Conservation (phyloP, 2,888 invertebrate genomes). For the Aporophyla lueneburgensis region DNA sequence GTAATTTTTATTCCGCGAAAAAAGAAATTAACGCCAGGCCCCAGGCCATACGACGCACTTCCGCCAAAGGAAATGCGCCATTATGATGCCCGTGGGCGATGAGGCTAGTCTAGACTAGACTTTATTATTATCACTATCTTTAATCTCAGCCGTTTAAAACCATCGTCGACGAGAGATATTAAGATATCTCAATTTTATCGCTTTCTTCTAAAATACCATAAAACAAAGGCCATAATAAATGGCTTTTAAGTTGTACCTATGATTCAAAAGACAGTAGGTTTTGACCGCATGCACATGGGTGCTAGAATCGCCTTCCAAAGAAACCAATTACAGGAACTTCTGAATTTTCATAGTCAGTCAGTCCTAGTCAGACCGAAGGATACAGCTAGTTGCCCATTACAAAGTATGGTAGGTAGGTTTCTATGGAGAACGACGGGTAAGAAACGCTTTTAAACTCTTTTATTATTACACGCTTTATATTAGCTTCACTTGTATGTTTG, state of each 20-base stretch:
- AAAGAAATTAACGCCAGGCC: slow-evolving; percentile 15
- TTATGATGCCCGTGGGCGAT: slow-evolving; percentile 50
- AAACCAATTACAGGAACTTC: no score
- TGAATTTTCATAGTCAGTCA: no score
- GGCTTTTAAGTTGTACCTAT: background rate
- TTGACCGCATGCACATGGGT: background rate
- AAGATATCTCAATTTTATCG: background rate
- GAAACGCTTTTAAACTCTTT: no score
- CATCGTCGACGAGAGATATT: background rate
- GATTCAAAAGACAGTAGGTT: background rate
- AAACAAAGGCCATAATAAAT: background rate
- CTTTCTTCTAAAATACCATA: background rate
- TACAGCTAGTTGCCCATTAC: no score
- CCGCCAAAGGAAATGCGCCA: slow-evolving; percentile 47
- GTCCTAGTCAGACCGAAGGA: no score
- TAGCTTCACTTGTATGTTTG: no score
- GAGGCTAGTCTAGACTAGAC: slow-evolving; percentile 48
- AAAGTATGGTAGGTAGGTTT: no score
- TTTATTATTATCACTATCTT: slow-evolving; percentile 19
- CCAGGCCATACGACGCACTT: slow-evolving; percentile 32
- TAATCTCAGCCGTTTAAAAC: background rate
- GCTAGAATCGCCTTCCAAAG: no score
- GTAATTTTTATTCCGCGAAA: slow-evolving; percentile 1
- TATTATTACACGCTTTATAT: no score
- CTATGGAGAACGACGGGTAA: no score